Evolutionary conservation across 2,888 invertebrate genomes (phyloP).

Genomic region (Drosophila fungiperda): DNA sequence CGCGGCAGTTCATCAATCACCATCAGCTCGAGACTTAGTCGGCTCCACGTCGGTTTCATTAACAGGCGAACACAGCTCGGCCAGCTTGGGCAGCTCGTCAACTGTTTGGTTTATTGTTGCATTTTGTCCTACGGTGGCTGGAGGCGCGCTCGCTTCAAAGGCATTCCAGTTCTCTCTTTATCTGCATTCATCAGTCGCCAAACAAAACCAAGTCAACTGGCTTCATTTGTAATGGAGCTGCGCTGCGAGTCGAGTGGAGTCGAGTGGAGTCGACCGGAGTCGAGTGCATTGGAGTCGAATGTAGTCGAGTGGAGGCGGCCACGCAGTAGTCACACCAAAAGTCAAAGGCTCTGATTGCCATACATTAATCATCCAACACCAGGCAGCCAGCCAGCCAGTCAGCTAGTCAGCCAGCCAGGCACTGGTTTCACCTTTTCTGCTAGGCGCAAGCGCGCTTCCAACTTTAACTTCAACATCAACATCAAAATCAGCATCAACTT

Average conservation of each 20-base stretch:
- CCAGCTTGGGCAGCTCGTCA: constrained; percentile 65
- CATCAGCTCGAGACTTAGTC: constrained; percentile 29
- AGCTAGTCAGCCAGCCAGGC: neutral
- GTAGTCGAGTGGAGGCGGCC: constrained; percentile 66
- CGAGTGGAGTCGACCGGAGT: neutral
- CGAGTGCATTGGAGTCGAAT: constrained; percentile 16
- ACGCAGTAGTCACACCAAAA: constrained; percentile 68
- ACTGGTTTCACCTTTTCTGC: constrained; percentile 28
- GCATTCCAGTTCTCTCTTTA: constrained; percentile 71
- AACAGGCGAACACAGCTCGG: constrained; percentile 45
- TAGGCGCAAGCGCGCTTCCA: constrained; percentile 29
- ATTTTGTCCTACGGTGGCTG: constrained; percentile 68
- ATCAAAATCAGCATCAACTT: constrained; percentile 2
- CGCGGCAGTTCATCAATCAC: constrained; percentile 70
- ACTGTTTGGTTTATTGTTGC: constrained; percentile 75
- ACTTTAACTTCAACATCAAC: constrained; percentile 14
- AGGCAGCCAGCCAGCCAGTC: neutral
- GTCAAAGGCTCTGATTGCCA: constrained; percentile 75
- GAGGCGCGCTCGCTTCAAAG: constrained; percentile 69
- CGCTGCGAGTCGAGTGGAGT: constrained; percentile 1
- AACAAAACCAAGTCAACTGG: constrained; percentile 79
- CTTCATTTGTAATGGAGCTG: constrained; percentile 78
- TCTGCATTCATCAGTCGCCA: constrained; percentile 81
- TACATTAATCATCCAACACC: constrained; percentile 65
- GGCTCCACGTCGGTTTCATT: constrained; percentile 65